Evolutionary conservation across 1,140 invertebrate species (phyloP), one percentile per base, ranked within the genome.

Genomic region (Drosophila littoralis): DNA sequence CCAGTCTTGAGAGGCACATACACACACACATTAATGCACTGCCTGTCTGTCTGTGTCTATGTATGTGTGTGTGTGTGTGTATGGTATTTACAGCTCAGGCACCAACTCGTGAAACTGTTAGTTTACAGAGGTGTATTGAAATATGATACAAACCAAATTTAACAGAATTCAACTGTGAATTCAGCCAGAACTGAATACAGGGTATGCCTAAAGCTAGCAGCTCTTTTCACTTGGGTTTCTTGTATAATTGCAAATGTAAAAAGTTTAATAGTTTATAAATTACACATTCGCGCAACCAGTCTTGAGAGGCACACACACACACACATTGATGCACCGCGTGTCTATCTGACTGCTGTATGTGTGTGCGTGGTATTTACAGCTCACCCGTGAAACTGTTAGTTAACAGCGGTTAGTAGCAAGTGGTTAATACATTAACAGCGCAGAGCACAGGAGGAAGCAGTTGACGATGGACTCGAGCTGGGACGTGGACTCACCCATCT

Each of bases 401-500:
- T 28, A 28, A 28, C 22, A 28, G 13, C 28, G 32, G 77, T 86
- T 83, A 88, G 70, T 89, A 88, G 60, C 54, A 73, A 45, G 13
- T 32, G 63, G 76, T 83, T 83, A 83, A 52, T 46, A 48, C 79
- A 78, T 60, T 52, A 75, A 71, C 67, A 75, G 60, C 54, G 48
- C 38, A 73, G 50, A 60, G 45, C 54, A 68, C 54, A 71, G 35
- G 63, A 63, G 52, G 59, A 40, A n/a, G 7, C 22, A 46, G 69
- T 40, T 48, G 55, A 61, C 33, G 46, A 36, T 55, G 58, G 33
- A 42, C 13, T 54, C 67, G 67, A 45, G 43, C 60, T 59, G 42
- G 22, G 60, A 79, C 71, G 54, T 68, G 59, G 83, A 86, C 82
- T 86, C 82, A 86, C 82, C 82, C 82, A 86, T 86, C 82, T 52